Evolutionary conservation across 1,140 invertebrate genomes (phyloP).

Genomic region (Pseudomyrmex gracilis): DNA sequence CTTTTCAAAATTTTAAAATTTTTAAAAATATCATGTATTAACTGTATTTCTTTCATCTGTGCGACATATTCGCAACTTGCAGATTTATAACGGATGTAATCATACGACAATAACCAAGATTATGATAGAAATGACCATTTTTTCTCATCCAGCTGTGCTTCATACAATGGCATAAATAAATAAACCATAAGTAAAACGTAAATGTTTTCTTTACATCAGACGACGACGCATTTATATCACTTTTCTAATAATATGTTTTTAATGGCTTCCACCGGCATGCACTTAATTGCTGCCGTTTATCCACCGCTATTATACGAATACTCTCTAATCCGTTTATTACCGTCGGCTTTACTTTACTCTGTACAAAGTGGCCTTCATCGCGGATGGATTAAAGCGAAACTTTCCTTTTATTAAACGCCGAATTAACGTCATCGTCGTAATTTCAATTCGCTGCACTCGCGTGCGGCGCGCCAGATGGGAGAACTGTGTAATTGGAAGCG

Average conservation of each 20-base stretch:
- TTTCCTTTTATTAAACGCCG: constrained; percentile 69
- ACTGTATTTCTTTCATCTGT: no score
- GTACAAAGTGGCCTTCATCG: constrained; percentile 67
- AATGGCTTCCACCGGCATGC: constrained; percentile 63
- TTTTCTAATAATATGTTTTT: constrained; percentile 74
- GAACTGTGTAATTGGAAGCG: constrained; percentile 55
- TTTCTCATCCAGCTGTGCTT: background rate
- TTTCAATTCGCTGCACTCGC: constrained; percentile 44
- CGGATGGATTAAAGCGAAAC: constrained; percentile 63
- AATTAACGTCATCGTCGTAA: constrained; percentile 63
- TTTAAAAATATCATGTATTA: background rate
- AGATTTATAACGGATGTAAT: background rate
- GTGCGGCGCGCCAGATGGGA: constrained; percentile 49
- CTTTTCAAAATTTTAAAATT: background rate
- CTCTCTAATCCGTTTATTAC: constrained; percentile 74
- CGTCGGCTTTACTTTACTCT: constrained; percentile 69
- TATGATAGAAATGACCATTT: background rate
- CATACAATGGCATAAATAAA: constrained; percentile 2
- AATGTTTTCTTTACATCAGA: constrained; percentile 11
- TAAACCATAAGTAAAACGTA: background rate
- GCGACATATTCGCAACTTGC: background rate
- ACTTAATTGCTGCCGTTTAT: constrained; percentile 72
- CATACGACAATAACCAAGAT: background rate
- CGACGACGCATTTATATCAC: constrained; percentile 50
- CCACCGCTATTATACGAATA: constrained; percentile 71